Evolutionary conservation across 2,797 vertebrate genomes (phyloP).

Genomic region (Todus mexicanus): DNA sequence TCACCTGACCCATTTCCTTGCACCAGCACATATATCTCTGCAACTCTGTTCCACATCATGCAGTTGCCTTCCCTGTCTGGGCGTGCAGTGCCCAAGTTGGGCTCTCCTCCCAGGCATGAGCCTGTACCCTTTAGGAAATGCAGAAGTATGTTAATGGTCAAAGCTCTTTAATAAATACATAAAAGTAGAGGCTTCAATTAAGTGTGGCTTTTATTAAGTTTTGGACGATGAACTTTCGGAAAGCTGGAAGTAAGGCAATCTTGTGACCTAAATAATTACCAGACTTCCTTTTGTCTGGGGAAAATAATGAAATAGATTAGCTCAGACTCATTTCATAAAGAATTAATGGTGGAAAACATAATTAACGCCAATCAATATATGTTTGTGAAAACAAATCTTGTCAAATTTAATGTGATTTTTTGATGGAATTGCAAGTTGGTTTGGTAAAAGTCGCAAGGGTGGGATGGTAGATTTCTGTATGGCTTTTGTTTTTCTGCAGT

Average conservation of each 20-base stretch:
- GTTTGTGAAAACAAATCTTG: constrained; percentile 39
- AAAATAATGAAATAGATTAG: constrained; percentile 44
- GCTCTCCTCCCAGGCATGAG: neutral
- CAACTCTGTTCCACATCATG: neutral
- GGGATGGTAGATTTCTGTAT: neutral
- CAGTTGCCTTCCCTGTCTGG: accelerated
- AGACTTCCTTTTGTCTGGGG: constrained; percentile 34
- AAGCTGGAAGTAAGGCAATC: constrained; percentile 22
- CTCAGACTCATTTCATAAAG: constrained; percentile 49
- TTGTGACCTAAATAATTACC: constrained; percentile 52
- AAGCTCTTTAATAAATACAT: constrained; percentile 7
- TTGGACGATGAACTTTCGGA: constrained; percentile 13
- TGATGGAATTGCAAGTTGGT: neutral
- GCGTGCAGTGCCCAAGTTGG: neutral
- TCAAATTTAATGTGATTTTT: constrained; percentile 1
- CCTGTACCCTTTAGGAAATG: neutral
- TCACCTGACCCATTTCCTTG: neutral
- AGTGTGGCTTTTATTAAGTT: constrained; percentile 30
- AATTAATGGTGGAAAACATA: constrained; percentile 48
- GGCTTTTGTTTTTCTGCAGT: neutral
- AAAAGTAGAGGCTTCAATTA: constrained; percentile 12
- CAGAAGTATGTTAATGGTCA: neutral
- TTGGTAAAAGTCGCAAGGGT: neutral
- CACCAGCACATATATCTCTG: neutral
- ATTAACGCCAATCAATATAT: constrained; percentile 43